Percentiles rank a stretch among this genome's conserved stretches.
Conservation (phyloP, 2,113 vertebrate species). For the Salvator merianae region DNA sequence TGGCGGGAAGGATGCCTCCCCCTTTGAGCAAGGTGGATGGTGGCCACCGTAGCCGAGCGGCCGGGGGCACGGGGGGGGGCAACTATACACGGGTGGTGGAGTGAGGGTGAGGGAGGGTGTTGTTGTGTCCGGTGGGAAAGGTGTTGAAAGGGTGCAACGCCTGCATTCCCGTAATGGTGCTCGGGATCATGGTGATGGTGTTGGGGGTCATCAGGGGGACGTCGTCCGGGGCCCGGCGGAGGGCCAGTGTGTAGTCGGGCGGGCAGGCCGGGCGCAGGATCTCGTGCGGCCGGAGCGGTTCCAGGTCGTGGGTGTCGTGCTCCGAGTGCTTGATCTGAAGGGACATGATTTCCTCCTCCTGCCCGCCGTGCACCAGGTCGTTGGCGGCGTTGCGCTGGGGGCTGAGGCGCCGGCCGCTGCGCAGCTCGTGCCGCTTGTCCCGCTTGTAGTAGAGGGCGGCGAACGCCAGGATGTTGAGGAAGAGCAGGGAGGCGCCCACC, state of each 20-base stretch:
- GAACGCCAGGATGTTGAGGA: slow-evolving; percentile 93
- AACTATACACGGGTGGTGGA: slow-evolving; percentile 92
- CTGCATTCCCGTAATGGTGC: slow-evolving; percentile 86
- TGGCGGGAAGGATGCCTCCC: slow-evolving; percentile 42
- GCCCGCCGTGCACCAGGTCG: slow-evolving; percentile 86
- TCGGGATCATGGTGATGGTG: slow-evolving; percentile 93
- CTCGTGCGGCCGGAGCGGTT: slow-evolving; percentile 85
- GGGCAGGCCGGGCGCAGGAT: slow-evolving; percentile 88
- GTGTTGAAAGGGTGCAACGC: slow-evolving; percentile 89
- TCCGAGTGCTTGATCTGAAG: slow-evolving; percentile 89
- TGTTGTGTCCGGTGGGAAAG: slow-evolving; percentile 84
- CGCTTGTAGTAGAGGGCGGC: slow-evolving; percentile 94
- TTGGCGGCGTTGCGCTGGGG: slow-evolving; percentile 81
- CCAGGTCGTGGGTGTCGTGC: slow-evolving; percentile 82
- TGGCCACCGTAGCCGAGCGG: slow-evolving; percentile 48
- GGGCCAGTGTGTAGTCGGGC: slow-evolving; percentile 90
- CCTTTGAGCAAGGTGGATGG: slow-evolving; percentile 22
- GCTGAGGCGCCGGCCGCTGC: slow-evolving; percentile 76
- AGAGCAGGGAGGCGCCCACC: slow-evolving; percentile 89
- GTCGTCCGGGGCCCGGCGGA: slow-evolving; percentile 89
- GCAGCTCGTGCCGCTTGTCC: slow-evolving; percentile 88
- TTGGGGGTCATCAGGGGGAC: slow-evolving; percentile 88
- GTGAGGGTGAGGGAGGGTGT: slow-evolving; percentile 91
- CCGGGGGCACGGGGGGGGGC: slow-evolving; percentile 57
- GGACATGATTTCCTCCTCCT: slow-evolving; percentile 92